Conservation (phyloP, 2,113 vertebrate species). For the Microcebus lehilahytsara region DNA sequence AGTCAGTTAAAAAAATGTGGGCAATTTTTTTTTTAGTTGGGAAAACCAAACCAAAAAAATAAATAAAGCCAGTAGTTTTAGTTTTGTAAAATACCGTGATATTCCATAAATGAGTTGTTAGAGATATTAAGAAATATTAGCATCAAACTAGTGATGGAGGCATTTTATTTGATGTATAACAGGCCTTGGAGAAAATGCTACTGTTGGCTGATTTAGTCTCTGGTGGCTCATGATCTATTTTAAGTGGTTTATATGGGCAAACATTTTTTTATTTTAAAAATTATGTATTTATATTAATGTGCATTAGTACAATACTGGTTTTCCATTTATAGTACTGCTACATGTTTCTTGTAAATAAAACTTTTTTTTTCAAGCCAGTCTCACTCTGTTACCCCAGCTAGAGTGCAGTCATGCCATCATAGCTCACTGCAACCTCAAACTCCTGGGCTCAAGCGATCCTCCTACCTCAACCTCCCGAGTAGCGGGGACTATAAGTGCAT, state of each 20-base stretch:
- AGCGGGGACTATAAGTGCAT: no score
- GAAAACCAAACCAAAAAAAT: background rate
- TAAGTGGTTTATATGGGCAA: conserved; percentile 5
- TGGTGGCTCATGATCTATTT: background rate
- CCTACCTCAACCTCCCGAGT: no score
- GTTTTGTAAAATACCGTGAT: background rate
- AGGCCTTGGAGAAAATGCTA: background rate
- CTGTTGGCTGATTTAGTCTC: background rate
- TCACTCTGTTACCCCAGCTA: no score
- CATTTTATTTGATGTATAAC: background rate
- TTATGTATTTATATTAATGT: background rate
- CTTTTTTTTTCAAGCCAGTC: background rate
- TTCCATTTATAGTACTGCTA: background rate
- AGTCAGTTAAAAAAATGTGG: background rate
- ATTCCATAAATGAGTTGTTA: background rate
- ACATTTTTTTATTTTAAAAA: background rate
- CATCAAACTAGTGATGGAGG: background rate
- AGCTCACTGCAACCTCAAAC: no score
- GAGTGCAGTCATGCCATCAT: no score
- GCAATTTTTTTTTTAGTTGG: conserved; percentile 2
- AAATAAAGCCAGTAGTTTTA: background rate
- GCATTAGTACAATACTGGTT: background rate
- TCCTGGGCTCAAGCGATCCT: no score
- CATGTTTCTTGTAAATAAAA: background rate
- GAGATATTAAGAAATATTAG: background rate